Evolutionary conservation across 2,888 invertebrate genomes (phyloP), one percentile per base, ranked within the genome.

Genomic region (Pocota personata): DNA sequence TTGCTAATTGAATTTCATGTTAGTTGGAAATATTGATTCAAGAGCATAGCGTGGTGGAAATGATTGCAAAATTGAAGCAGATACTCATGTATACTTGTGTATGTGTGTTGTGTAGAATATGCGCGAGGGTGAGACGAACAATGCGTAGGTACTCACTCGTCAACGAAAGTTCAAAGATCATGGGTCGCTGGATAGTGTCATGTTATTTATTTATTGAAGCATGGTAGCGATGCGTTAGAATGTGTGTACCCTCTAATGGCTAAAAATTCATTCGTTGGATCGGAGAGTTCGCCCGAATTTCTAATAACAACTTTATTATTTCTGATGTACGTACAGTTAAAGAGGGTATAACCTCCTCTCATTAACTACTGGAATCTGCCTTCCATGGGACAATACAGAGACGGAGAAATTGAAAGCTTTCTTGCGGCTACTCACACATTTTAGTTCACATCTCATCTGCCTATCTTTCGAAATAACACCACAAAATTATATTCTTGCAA

Each of bases 1-100:
- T 69, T 62, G 35, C 55, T 75, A 75, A 82, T 82, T 64, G 62
- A 80, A 69, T 82, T 69, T 73, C 21, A 57, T 55, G 67, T 48
- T 43, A 30, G 64, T 35, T 32, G 62, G 52, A 37, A 50, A 52
- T 60, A 60, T 72, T 35, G 50, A 52, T 75, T 75, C 60, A 52
- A 60, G 35, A 69, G 3, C 35, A 58, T 32, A 69, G 3, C 35
- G 50, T 32, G 21, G 46, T 37, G 21, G 32, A 73, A 58, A 67
- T 52, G 6, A 37, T 62, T 55, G 12, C 32, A 50, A 73, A 48
- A 60, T 40, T 57, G 16, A 57, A 32, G 32, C 6, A 35, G 35
- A 19, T 16, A 8, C 16, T 16, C 32, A 19, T 40, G 30, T 46
- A 27, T 32, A 19, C 4, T 30, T 1, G 8, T 35, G 2, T 3